Percentiles rank a stretch among this genome's conserved stretches.
phyloP scores from a whole-genome alignment of 2,797 vertebrate genomes.

The Pteropus rufus region DNA sequence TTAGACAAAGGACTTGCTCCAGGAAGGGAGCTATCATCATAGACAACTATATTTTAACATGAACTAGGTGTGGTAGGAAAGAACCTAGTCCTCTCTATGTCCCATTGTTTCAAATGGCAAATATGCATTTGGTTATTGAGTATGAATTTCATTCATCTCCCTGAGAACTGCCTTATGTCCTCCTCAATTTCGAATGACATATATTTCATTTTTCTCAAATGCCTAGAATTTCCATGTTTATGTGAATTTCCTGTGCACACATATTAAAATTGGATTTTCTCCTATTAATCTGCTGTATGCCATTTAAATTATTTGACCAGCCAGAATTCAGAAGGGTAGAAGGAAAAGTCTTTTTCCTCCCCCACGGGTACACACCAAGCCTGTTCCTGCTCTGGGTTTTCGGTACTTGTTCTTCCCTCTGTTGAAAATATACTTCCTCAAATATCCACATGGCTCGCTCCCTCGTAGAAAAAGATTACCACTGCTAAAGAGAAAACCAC shows the following conservation, averaged over 20 bases:
- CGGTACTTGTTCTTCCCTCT: background rate
- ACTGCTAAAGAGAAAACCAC: background rate
- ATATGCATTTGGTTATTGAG: background rate
- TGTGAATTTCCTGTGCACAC: too few relatives aligned
- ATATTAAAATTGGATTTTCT: background rate
- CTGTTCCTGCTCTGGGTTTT: background rate
- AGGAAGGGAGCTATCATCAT: background rate
- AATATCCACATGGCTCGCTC: background rate
- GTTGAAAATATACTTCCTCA: background rate
- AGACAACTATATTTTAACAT: background rate
- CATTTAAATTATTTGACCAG: background rate
- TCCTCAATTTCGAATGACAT: background rate
- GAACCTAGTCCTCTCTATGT: background rate
- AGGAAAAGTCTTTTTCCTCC: background rate
- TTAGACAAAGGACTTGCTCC: background rate
- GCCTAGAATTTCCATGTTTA: background rate
- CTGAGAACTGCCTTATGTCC: background rate
- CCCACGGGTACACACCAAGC: background rate
- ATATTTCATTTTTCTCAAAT: background rate
- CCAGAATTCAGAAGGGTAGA: background rate
- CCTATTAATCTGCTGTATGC: background rate
- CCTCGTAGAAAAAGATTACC: background rate
- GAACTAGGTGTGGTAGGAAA: background rate
- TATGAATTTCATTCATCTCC: background rate
- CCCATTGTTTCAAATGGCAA: background rate